Conservation (phyloP, 2,113 vertebrate genomes). For the Corydoras maculifer region DNA sequence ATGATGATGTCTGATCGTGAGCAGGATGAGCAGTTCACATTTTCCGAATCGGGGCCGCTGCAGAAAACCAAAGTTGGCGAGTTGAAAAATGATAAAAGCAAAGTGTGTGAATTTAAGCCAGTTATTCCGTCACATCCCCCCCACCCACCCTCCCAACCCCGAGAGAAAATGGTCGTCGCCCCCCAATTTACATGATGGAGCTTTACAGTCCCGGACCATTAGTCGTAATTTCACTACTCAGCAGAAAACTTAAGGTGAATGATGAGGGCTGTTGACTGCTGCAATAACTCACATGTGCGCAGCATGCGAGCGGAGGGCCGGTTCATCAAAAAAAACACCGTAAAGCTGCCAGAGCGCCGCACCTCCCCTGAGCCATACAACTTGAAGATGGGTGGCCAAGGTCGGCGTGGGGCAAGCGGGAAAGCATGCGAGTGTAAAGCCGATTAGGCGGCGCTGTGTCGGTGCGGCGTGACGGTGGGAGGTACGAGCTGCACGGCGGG, state of each 20-base stretch:
- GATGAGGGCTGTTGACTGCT: slow-evolving; percentile 5
- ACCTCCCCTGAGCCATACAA: background rate
- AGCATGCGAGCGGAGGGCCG: slow-evolving; percentile 5
- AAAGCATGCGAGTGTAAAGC: background rate
- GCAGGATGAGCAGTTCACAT: no score
- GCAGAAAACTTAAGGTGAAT: slow-evolving; percentile 20
- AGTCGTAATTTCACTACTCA: slow-evolving; percentile 8
- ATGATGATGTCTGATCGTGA: no score
- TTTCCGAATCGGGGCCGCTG: no score
- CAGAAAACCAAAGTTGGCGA: no score
- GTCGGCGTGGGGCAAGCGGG: background rate
- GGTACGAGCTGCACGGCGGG: slow-evolving; percentile 9
- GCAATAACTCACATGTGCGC: slow-evolving; percentile 4
- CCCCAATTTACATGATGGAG: slow-evolving; percentile 13
- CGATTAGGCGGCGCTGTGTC: slow-evolving; percentile 8
- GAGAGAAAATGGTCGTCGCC: background rate
- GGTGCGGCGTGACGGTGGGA: slow-evolving; percentile 34
- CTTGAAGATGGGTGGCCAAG: background rate
- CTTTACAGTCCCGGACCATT: background rate
- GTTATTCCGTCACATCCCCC: no score
- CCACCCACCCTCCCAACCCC: no score
- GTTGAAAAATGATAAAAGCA: no score
- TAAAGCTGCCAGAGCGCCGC: background rate
- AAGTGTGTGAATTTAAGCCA: no score
- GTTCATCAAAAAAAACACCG: background rate